Evolutionary conservation across 2,888 invertebrate genomes (phyloP).

Genomic region (Rhopalosiphum nymphaeae): DNA sequence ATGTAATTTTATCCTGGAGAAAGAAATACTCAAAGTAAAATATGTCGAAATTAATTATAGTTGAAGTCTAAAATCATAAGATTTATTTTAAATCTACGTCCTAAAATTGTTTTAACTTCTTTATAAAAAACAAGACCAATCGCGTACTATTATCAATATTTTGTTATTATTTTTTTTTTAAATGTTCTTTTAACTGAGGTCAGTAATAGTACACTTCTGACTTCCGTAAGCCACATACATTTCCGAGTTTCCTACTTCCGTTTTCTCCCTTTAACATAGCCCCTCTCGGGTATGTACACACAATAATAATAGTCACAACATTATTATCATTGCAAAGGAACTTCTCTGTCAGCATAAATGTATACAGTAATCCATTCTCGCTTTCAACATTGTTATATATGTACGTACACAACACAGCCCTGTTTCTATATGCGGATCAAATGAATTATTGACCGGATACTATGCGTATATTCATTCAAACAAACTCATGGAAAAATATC

Average conservation of each 20-base stretch:
- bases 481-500: neutral
- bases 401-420: neutral
- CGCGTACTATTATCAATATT: neutral
- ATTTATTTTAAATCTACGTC: neutral
- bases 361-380: neutral
- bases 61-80: neutral
- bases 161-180: neutral
- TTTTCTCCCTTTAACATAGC: neutral
- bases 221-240: neutral
- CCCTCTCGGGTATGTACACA: neutral
- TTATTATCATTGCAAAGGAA: neutral
- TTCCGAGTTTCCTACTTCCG: conserved; percentile 15
- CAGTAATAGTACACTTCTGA: neutral
- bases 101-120: neutral
- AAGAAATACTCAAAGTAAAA: neutral
- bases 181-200: neutral
- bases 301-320: neutral
- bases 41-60: neutral
- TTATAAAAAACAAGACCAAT: neutral
- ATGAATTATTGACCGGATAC: conserved; percentile 59
- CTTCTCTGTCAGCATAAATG: neutral
- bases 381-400: neutral
- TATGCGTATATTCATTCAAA: conserved; percentile 11
- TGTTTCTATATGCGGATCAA: conserved; percentile 28
- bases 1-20: neutral